Evolutionary conservation across 2,888 invertebrate species (phyloP).

Genomic region (Sinotaia quadrata): DNA sequence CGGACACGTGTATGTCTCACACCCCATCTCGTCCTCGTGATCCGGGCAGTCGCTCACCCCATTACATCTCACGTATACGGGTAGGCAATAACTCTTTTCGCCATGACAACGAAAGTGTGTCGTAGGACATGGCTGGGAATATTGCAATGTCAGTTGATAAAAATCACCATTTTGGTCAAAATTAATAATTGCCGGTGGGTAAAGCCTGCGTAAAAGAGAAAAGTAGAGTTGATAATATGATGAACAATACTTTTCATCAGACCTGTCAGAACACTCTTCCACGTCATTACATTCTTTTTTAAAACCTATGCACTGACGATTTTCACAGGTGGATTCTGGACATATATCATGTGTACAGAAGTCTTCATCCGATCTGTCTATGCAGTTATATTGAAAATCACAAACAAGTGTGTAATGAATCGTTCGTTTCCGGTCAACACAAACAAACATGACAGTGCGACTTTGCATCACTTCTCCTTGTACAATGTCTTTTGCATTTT

Average conservation of each 20-base stretch:
- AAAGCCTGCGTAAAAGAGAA: background rate
- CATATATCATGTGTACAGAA: background rate
- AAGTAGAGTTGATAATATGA: background rate
- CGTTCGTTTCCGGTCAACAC: background rate
- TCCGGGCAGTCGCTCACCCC: background rate
- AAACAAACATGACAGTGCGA: constrained; percentile 3
- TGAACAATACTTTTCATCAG: constrained; percentile 1
- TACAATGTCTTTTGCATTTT: background rate
- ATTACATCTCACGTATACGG: constrained; percentile 11
- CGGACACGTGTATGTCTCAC: constrained; percentile 2
- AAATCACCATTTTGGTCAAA: background rate
- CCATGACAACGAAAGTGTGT: constrained; percentile 3
- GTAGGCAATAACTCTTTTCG: constrained; percentile 13
- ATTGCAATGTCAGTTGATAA: too few species aligned
- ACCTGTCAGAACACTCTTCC: constrained; percentile 5
- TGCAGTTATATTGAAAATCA: background rate
- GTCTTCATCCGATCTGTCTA: background rate
- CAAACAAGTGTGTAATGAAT: background rate
- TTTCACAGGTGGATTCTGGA: background rate
- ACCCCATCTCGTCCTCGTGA: background rate
- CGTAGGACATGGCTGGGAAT: background rate
- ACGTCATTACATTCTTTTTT: constrained; percentile 5
- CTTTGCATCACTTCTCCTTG: too few species aligned
- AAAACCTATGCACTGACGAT: background rate
- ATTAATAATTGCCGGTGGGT: background rate